These are phyloP conservation scores for Cheilosia grossa DNA, from an alignment of 2,888 invertebrate species.

Conservation along the genomic window DNA sequence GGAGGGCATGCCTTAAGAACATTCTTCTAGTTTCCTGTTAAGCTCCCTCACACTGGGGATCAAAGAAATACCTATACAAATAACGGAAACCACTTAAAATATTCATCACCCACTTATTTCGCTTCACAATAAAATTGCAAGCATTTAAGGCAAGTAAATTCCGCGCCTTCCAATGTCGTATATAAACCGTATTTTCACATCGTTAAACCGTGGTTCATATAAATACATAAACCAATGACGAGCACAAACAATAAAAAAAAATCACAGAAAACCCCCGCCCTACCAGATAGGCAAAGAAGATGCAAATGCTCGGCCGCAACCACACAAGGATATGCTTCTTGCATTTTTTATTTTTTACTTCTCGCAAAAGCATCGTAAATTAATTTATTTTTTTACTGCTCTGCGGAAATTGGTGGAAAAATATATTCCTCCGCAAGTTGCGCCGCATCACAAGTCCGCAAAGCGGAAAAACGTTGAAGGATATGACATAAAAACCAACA, in stretches of 20 bases:
- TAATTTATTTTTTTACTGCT: constrained; percentile 74
- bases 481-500: constrained; percentile 41
- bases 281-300: constrained; percentile 24
- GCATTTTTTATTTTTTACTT: constrained; percentile 65
- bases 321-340: constrained; percentile 66
- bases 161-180: constrained; percentile 31
- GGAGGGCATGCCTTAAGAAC: no score
- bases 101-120: constrained; percentile 50
- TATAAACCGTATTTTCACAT: constrained; percentile 46
- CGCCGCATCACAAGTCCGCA: constrained; percentile 72
- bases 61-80: no score
- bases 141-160: background rate
- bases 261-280: background rate
- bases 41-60: no score
- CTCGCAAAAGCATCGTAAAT: constrained; percentile 62
- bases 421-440: constrained; percentile 65
- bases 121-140: constrained; percentile 26
- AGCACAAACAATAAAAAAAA: background rate
- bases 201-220: constrained; percentile 58
- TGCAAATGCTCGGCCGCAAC: constrained; percentile 37
- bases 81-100: constrained; percentile 9
- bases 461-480: constrained; percentile 65
- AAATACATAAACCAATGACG: constrained; percentile 47
- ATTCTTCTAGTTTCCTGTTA: no score
- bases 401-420: constrained; percentile 74